Evolutionary conservation across 1,140 invertebrate species (phyloP), one percentile per base, ranked within the genome.

Genomic region (Heterodera schachtii): DNA sequence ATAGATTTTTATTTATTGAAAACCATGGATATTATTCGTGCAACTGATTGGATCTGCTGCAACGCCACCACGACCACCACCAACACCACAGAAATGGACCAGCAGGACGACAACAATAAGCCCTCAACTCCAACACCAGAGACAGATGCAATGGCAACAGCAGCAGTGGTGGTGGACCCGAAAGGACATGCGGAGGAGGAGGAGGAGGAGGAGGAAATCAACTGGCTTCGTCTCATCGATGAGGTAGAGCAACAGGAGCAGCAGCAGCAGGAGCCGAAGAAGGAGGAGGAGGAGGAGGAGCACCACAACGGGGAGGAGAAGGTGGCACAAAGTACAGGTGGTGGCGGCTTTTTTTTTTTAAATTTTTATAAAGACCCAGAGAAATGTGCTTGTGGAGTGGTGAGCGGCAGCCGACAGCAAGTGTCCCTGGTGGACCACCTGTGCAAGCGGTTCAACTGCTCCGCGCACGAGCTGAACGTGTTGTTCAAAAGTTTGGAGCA

Each of bases 361-460:
- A 75, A 75, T 31, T n/a, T 60, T 43, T 52, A 75, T 21, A 4
- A 52, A 52, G 52, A 64, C 4, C n/a, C 16, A 60, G 57, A 4
- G 11, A 5, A 3, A 3, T 64, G 57, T 19, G 19, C 2, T 1
- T 64, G 57, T 19, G 57, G 57, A 31, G 31, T 31, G 31, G 31
- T 31, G 11, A 16, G 57, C 57, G 57, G 57, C 52, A 19, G 57
- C 5, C 57, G 57, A 9, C 19, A 21, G 13, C 43, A 49, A 47
- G 21, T 73, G 47, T 11, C 73, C 8, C 57, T 75, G 9, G 13
- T 75, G n/a, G 73, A 75, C 2, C 31, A 75, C 4, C 73, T 75
- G 3, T 75, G 73, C 43, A 21, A 46, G 21, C 31, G 31, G 2
- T 31, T 8, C 47, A 75, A 75, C 57, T 74, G 73, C 31, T 44